Evolutionary conservation across 2,888 invertebrate genomes (phyloP), one percentile per base, ranked within the genome.

Genomic region (Tachina fera): DNA sequence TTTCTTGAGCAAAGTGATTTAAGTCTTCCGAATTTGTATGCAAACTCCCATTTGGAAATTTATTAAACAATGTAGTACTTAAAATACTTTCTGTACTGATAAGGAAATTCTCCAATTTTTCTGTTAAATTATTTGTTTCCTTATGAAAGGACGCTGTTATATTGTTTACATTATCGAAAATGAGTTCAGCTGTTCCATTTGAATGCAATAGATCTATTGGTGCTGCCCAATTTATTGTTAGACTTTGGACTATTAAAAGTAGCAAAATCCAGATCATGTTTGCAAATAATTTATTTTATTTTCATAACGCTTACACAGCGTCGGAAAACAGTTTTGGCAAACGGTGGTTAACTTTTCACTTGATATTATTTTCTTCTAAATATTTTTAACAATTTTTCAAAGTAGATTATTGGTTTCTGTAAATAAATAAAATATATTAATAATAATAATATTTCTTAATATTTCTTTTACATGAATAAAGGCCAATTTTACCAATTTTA

Each of bases 201-300:
- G 6, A 11, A 1, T 67, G 61, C 11, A 41, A 31, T 2, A 49
- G 11, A 58, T 79, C 83, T 43, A 84, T 72, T 11, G 84, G 84
- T 8, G 76, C 80, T 14, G 72, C 65, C 47, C 61, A 61, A 19
- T 31, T 68, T 8, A 43, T 1, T 5, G 60, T 9, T 13, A 63
- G 41, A 10, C n/a, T 8, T 67, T 79, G 65, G 3, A 80, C 39
- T 6, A 84, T 53, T 22, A 76, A 47, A 39, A 81, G 19, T 19
- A 63, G 19, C 47, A 67, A 11, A 56, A 60, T 63, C 77, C 71
- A 81, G 43, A 77, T 77, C 65, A 80, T 80, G 19, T 80, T 72
- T 11, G 11, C 31, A 45, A 70, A 49, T 9, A 13, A 63, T 41
- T 61, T 19, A 63, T 53, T 63, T n/a, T 63, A 16, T 65, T 53